Percentiles rank a stretch among this genome's conserved stretches.
These are phyloP conservation scores for Electrona antarctica DNA, from an alignment of 2,113 vertebrate species.

Conservation along the genomic window DNA sequence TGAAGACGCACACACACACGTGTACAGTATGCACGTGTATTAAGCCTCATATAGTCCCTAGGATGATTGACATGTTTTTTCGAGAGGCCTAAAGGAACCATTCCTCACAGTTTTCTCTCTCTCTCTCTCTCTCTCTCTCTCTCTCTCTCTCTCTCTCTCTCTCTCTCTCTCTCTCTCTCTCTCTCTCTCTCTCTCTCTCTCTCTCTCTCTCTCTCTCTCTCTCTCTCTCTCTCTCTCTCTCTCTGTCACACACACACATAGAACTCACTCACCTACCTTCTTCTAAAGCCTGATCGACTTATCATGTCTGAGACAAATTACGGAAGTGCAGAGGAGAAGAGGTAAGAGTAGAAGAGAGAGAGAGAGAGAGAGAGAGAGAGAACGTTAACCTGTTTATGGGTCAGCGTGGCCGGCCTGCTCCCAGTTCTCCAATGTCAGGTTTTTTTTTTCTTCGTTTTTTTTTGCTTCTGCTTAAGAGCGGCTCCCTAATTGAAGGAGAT, in stretches of 20 bases:
- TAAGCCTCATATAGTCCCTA: neutral
- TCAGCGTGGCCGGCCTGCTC: slow-evolving; percentile 66
- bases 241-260: slow-evolving; percentile 23
- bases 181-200: slow-evolving; percentile 24
- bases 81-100: slow-evolving; percentile 62
- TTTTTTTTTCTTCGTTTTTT: slow-evolving; percentile 51
- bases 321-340: slow-evolving; percentile 53
- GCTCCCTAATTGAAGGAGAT: slow-evolving; percentile 78
- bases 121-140: slow-evolving; percentile 58
- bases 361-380: slow-evolving; percentile 22
- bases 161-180: slow-evolving; percentile 11
- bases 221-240: slow-evolving; percentile 5
- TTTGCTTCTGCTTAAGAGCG: slow-evolving; percentile 62
- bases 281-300: slow-evolving; percentile 67
- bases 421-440: slow-evolving; percentile 77
- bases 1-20: too few species aligned
- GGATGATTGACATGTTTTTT: slow-evolving; percentile 69
- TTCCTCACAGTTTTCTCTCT: slow-evolving; percentile 61
- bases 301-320: slow-evolving; percentile 78
- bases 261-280: slow-evolving; percentile 40
- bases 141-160: too few species aligned
- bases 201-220: slow-evolving; percentile 22
- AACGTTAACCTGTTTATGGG: slow-evolving; percentile 69
- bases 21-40: too few species aligned
- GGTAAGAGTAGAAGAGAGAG: slow-evolving; percentile 54